Evolutionary conservation across 2,113 vertebrate species (phyloP).

Genomic region (Chloroceryle aenea): DNA sequence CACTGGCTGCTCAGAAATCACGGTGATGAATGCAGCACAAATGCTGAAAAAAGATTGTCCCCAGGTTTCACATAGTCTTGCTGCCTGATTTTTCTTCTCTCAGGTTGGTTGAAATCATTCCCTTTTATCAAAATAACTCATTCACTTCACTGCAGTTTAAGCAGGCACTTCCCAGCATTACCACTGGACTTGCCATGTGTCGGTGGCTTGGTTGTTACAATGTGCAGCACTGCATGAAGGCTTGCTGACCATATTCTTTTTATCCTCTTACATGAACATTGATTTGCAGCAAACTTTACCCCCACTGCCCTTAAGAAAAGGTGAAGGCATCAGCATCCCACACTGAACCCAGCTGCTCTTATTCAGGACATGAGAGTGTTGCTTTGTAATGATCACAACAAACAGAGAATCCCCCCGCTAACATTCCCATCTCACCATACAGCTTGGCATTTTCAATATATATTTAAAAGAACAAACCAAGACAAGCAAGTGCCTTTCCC

Average conservation of each 20-base stretch:
- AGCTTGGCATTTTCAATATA: conserved; percentile 71
- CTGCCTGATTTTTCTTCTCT: not conserved
- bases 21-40: rapidly evolving
- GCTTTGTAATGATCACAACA: conserved; percentile 40
- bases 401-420: conserved; percentile 59
- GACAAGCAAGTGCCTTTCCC: conserved; percentile 66
- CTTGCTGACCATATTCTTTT: not conserved
- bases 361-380: not conserved
- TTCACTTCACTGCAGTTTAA: not conserved
- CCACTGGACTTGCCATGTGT: not conserved
- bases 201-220: not conserved
- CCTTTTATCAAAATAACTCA: not conserved
- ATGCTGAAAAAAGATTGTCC: not conserved
- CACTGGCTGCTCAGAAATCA: not conserved
- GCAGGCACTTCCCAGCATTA: not conserved
- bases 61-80: not conserved
- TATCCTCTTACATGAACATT: not conserved
- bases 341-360: not conserved
- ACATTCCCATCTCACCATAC: conserved; percentile 22
- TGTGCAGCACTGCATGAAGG: not conserved
- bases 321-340: not conserved
- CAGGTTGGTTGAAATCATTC: not conserved
- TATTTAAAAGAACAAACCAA: conserved; percentile 79
- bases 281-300: conserved; percentile 48
- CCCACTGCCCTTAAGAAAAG: not conserved